Conservation (phyloP, 2,888 invertebrate species). For the Meteorus colon region DNA sequence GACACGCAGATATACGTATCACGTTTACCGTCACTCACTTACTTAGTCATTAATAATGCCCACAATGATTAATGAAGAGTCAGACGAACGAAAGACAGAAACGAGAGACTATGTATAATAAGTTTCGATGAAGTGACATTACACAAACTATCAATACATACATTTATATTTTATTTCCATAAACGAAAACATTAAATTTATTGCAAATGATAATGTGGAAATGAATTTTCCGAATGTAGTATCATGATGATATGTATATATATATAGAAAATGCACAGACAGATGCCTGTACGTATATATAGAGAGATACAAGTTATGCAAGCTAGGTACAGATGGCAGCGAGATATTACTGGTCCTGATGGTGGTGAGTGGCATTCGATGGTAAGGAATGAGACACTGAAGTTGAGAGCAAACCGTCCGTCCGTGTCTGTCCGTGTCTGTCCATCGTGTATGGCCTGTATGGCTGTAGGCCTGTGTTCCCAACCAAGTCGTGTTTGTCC, state of each 20-base stretch:
- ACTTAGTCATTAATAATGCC: conserved; percentile 72
- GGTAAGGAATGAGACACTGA: conserved; percentile 35
- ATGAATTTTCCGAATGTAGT: no score
- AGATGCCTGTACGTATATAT: background rate
- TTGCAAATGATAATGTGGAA: no score
- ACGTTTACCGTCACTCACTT: conserved; percentile 66
- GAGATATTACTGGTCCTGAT: conserved; percentile 6
- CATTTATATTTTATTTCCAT: background rate
- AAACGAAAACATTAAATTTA: background rate
- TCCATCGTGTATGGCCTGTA: conserved; percentile 51
- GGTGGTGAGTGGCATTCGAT: conserved; percentile 42
- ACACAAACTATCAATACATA: background rate
- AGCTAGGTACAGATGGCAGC: conserved; percentile 1
- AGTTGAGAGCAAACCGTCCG: conserved; percentile 49
- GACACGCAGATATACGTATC: conserved; percentile 33
- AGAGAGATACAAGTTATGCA: conserved; percentile 12
- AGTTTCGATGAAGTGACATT: background rate
- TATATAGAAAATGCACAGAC: background rate
- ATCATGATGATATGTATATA: background rate
- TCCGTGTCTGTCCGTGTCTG: conserved; percentile 53
- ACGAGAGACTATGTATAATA: conserved; percentile 28
- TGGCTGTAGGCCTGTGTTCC: conserved; percentile 41
- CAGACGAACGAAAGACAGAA: conserved; percentile 43
- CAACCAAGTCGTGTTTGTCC: conserved; percentile 28
- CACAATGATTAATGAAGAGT: conserved; percentile 72